Evolutionary conservation across 2,888 invertebrate genomes (phyloP).

Genomic region (Caenorhabditis sulstoni): DNA sequence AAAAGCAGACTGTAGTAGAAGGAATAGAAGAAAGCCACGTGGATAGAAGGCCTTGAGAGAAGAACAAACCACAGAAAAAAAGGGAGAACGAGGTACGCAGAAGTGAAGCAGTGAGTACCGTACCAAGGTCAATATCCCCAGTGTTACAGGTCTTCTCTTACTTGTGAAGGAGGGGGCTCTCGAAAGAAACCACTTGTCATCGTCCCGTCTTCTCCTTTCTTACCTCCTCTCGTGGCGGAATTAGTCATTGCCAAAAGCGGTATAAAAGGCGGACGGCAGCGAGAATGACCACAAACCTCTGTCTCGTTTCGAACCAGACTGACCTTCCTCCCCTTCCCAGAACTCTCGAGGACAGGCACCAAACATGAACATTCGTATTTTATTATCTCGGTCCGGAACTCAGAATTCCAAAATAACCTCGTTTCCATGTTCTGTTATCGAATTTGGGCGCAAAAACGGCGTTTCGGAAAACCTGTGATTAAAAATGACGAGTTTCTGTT

Average conservation of each 20-base stretch:
- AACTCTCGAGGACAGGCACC: not conserved
- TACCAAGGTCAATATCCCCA: conserved; percentile 51
- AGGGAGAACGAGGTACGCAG: conserved; percentile 2
- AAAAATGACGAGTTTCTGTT: too few relatives aligned
- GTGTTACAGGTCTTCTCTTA: conserved; percentile 8
- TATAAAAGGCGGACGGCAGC: conserved; percentile 20
- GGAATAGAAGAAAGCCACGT: too few relatives aligned
- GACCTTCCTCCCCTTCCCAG: conserved; percentile 16
- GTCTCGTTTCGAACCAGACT: not conserved
- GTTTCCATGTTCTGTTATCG: too few relatives aligned
- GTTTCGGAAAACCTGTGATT: too few relatives aligned
- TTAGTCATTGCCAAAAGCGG: conserved; percentile 39
- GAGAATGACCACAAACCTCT: conserved; percentile 33
- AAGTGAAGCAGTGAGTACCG: conserved; percentile 30
- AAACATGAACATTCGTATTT: not conserved
- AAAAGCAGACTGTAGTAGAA: too few relatives aligned
- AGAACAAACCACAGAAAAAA: conserved; percentile 17
- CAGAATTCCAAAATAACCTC: too few relatives aligned
- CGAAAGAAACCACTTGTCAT: conserved; percentile 53
- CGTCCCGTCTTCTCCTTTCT: not conserved
- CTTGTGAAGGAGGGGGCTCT: conserved; percentile 33
- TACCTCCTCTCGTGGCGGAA: conserved; percentile 19
- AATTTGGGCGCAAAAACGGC: too few relatives aligned
- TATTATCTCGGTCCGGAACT: not conserved
- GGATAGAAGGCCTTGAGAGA: conserved; percentile 24